These are phyloP conservation scores for Centropristis striata DNA, from an alignment of 2,113 vertebrate genomes.

Conservation along the genomic window DNA sequence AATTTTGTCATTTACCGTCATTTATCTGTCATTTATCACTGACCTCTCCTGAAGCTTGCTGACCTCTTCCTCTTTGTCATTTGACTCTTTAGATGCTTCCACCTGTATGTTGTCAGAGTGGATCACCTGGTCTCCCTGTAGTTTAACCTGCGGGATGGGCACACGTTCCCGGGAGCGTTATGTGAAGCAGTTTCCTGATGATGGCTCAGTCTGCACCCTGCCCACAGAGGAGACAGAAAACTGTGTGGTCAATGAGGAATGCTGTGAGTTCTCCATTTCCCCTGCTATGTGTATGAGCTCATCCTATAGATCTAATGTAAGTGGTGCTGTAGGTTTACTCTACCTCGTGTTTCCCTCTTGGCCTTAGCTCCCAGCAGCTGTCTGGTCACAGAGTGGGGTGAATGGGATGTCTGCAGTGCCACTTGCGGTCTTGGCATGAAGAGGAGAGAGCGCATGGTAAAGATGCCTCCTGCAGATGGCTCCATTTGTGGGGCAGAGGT, in stretches of 20 bases:
- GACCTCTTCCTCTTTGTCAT: conserved; percentile 1
- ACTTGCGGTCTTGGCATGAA: conserved; percentile 96
- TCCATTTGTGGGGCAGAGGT: conserved; percentile 95
- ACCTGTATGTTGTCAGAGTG: conserved; percentile 99
- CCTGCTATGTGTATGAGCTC: not conserved
- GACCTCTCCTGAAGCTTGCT: not conserved
- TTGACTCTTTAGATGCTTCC: conserved; percentile 87
- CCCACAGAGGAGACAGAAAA: conserved; percentile 95
- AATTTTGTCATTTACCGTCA: not conserved
- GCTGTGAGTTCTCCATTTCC: conserved; percentile 87
- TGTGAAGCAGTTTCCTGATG: conserved; percentile 96
- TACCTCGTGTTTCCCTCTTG: not conserved
- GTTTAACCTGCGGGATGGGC: conserved; percentile 92
- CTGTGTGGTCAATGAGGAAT: conserved; percentile 96
- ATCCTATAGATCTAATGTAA: not conserved
- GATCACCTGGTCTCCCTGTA: conserved; percentile 98
- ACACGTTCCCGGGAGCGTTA: conserved; percentile 94
- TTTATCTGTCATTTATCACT: too few relatives aligned
- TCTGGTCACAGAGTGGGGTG: conserved; percentile 95
- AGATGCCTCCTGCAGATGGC: conserved; percentile 95
- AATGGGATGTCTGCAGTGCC: conserved; percentile 97
- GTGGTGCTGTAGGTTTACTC: not conserved
- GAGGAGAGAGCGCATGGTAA: conserved; percentile 94
- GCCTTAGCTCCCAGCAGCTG: conserved; percentile 93
- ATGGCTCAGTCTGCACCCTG: conserved; percentile 94